Percentiles rank a stretch among this genome's conserved stretches.
These are phyloP conservation scores for Chlorocebus sabaeus DNA, from an alignment of 2,113 vertebrate genomes.

Conservation along the genomic window DNA sequence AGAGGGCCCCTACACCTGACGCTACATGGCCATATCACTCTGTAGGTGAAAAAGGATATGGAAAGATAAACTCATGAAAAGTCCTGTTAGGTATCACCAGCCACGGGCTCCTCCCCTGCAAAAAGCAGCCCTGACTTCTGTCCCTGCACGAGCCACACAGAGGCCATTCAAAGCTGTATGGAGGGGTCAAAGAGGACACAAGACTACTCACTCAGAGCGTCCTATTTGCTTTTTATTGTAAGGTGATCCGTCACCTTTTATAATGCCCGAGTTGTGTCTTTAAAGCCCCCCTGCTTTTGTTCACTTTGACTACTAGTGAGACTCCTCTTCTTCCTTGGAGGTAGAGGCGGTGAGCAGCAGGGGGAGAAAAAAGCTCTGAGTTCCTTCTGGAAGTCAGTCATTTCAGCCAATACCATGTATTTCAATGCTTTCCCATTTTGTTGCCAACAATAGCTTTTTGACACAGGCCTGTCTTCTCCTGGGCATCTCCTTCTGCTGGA, in stretches of 20 bases:
- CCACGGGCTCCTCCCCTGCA: rapidly evolving
- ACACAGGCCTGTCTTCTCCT: neutral
- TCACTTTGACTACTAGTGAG: neutral
- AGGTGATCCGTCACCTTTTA: too few species aligned
- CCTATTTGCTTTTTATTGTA: neutral
- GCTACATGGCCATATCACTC: neutral
- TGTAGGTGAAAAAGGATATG: neutral
- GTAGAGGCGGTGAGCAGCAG: neutral
- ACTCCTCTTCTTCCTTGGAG: neutral
- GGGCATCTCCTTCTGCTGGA: neutral
- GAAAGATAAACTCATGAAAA: neutral
- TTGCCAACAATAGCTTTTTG: neutral
- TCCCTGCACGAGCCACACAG: neutral
- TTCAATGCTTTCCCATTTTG: neutral
- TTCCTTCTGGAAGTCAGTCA: neutral
- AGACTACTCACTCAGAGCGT: neutral
- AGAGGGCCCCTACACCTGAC: neutral
- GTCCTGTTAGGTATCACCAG: neutral
- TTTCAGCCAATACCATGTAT: rapidly evolving
- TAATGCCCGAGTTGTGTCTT: neutral
- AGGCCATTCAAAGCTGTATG: rapidly evolving
- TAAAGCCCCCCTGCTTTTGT: neutral
- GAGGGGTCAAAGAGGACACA: neutral
- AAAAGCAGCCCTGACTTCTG: neutral
- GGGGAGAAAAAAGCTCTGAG: neutral